These are phyloP conservation scores for Galeopsomyia nigrocyanea DNA, from an alignment of 2,888 invertebrate genomes.

Conservation along the genomic window DNA sequence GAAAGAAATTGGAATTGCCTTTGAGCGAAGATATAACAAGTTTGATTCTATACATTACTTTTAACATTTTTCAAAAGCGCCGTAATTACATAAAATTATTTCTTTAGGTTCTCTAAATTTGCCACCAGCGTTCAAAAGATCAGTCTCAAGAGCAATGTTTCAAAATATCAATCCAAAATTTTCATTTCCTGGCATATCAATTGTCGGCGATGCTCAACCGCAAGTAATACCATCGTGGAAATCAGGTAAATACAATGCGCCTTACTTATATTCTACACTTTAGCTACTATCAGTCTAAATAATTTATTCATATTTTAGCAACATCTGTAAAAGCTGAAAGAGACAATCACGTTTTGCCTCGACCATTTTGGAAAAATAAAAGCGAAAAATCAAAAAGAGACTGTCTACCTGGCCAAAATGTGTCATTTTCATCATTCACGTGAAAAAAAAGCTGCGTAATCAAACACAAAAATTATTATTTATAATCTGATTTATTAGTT, in stretches of 20 bases:
- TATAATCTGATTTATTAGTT: constrained; percentile 47
- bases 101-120: constrained; percentile 62
- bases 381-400: constrained; percentile 43
- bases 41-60: constrained; percentile 34
- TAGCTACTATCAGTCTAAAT: neutral
- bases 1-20: constrained; percentile 53
- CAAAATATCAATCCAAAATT: constrained; percentile 60
- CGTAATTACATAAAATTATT: neutral
- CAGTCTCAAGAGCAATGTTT: constrained; percentile 64
- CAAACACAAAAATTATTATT: constrained; percentile 25
- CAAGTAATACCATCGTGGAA: constrained; percentile 62
- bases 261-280: neutral
- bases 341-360: constrained; percentile 55
- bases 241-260: constrained; percentile 53
- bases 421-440: constrained; percentile 14
- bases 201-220: constrained; percentile 53
- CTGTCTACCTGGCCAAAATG: constrained; percentile 1
- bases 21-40: constrained; percentile 60
- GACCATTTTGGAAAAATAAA: constrained; percentile 58
- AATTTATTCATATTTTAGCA: constrained; percentile 44
- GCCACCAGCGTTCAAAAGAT: constrained; percentile 64
- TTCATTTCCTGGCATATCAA: constrained; percentile 55
- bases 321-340: constrained; percentile 51
- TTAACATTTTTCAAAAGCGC: neutral
- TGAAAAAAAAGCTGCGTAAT: constrained; percentile 15